These are phyloP conservation scores for Percina caprodes DNA, from an alignment of 2,113 vertebrate genomes.

Conservation along the genomic window DNA sequence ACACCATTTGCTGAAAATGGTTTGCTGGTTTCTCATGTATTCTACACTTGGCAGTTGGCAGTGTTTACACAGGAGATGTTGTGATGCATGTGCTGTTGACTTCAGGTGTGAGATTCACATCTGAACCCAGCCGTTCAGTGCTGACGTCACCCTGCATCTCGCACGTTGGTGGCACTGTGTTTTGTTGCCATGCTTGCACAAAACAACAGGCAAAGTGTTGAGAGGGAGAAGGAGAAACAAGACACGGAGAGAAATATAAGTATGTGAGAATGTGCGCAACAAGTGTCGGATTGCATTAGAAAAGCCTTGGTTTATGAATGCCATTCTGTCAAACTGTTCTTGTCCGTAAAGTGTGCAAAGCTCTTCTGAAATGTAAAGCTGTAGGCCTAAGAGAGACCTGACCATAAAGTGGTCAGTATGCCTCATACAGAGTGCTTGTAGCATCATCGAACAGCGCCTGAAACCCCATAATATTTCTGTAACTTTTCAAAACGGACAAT, in stretches of 20 bases:
- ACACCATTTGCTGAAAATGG: conserved; percentile 46
- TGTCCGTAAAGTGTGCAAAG: conserved; percentile 12
- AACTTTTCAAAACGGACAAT: conserved; percentile 2
- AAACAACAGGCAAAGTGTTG: conserved; percentile 29
- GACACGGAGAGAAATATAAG: background rate
- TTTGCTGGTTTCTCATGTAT: conserved; percentile 19
- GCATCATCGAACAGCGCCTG: no score
- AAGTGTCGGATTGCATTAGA: conserved; percentile 19
- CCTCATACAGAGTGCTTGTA: background rate
- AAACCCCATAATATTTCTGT: background rate
- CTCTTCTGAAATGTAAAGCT: conserved; percentile 21
- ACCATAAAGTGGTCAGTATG: background rate
- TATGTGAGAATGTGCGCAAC: background rate
- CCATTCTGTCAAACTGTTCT: background rate
- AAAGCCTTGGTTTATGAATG: conserved; percentile 23
- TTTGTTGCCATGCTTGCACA: conserved; percentile 61
- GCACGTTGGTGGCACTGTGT: conserved; percentile 46
- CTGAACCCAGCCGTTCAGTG: conserved; percentile 6
- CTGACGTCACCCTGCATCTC: conserved; percentile 66
- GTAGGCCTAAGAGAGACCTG: background rate
- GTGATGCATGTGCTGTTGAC: conserved; percentile 39
- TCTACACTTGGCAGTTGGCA: background rate
- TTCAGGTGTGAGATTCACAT: conserved; percentile 29
- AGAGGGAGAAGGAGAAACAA: conserved; percentile 26
- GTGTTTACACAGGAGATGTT: conserved; percentile 49